Conservation (phyloP, 2,888 invertebrate species). For the Muschampia plurimacula region DNA sequence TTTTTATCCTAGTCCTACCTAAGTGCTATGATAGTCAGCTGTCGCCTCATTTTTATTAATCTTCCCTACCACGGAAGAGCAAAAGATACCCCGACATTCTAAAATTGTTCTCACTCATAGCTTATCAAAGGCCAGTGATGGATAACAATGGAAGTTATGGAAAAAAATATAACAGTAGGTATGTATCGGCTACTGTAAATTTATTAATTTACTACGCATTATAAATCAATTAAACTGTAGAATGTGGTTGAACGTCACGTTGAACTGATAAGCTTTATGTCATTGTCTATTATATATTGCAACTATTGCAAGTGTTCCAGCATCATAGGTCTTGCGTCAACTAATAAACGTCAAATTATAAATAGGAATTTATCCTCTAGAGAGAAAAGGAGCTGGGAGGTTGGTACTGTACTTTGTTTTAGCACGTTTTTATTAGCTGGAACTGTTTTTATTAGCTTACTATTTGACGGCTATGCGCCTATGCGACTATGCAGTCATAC, state of each 20-base stretch:
- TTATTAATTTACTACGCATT: conserved; percentile 56
- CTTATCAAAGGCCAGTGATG: too few relatives aligned
- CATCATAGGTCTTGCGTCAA: conserved; percentile 9
- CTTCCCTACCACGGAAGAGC: too few relatives aligned
- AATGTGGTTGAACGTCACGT: conserved; percentile 50
- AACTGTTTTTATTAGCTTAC: too few relatives aligned
- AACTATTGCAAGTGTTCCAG: background rate
- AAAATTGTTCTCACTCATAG: background rate
- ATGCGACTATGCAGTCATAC: too few relatives aligned
- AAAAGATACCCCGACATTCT: background rate
- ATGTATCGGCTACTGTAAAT: conserved; percentile 5
- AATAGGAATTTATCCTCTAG: conserved; percentile 10
- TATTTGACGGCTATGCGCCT: too few relatives aligned
- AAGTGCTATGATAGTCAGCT: too few relatives aligned
- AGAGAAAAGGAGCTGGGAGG: background rate
- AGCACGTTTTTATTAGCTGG: too few relatives aligned
- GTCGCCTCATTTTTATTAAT: too few relatives aligned
- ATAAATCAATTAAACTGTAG: conserved; percentile 59
- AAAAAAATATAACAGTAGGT: conserved; percentile 26
- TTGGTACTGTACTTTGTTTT: background rate
- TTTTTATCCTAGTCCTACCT: too few relatives aligned
- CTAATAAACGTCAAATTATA: conserved; percentile 8
- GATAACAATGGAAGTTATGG: too few relatives aligned
- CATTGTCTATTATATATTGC: conserved; percentile 12
- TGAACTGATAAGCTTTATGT: conserved; percentile 47